Conservation (phyloP, 2,113 vertebrate species). For the Arizona elegans region DNA sequence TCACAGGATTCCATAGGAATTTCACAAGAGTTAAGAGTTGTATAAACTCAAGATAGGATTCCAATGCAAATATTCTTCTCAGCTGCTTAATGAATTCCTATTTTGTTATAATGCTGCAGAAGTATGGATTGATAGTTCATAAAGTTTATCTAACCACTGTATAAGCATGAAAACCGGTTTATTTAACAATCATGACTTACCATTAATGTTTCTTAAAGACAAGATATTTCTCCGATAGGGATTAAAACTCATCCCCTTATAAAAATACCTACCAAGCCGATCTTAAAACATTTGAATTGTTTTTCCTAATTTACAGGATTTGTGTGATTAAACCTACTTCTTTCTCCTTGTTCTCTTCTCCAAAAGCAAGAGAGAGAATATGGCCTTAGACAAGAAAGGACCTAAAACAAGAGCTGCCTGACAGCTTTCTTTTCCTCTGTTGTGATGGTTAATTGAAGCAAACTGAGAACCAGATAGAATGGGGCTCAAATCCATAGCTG, state of each 20-base stretch:
- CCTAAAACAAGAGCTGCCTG: background rate
- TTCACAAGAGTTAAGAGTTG: background rate
- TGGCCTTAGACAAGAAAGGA: background rate
- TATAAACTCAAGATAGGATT: background rate
- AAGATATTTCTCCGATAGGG: too few species aligned
- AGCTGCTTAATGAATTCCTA: background rate
- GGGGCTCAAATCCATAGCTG: background rate
- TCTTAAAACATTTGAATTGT: conserved; percentile 25
- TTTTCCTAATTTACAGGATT: background rate
- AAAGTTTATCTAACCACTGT: background rate
- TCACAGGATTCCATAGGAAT: background rate
- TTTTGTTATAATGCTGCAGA: background rate
- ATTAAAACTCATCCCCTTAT: background rate
- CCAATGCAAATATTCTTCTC: background rate
- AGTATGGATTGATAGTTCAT: background rate
- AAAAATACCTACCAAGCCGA: conserved; percentile 15
- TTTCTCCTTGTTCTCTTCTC: background rate
- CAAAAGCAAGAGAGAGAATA: background rate
- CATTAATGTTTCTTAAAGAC: background rate
- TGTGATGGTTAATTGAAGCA: background rate
- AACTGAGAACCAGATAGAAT: background rate
- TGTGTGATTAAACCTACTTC: background rate
- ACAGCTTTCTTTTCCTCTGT: background rate
- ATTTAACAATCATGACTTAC: background rate
- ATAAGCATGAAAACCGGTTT: background rate